phyloP scores from a whole-genome alignment of 2,113 vertebrate genomes.

The Coptodon bakossiorum region DNA sequence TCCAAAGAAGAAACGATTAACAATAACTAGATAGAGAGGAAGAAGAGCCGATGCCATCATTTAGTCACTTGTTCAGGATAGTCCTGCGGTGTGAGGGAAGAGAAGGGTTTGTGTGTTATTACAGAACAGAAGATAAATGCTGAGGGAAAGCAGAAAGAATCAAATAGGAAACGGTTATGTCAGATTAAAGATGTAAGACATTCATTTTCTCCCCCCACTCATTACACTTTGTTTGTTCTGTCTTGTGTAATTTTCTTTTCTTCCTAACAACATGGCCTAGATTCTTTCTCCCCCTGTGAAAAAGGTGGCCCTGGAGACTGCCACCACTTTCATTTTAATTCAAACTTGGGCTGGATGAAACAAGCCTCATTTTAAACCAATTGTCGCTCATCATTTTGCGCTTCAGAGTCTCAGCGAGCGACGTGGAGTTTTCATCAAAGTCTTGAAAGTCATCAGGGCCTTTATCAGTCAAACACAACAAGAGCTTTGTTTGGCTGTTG shows the following conservation, averaged over 20 bases:
- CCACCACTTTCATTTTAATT: background rate
- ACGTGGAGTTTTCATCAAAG: background rate
- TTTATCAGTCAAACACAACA: background rate
- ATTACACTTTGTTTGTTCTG: background rate
- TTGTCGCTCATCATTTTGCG: background rate
- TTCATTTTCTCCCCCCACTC: background rate
- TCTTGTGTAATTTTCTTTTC: background rate
- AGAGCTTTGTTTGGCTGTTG: conserved; percentile 19
- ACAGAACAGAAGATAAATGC: background rate
- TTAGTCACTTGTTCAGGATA: conserved; percentile 4
- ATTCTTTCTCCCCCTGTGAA: background rate
- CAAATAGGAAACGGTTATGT: background rate
- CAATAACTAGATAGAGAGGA: background rate
- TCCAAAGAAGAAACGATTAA: background rate
- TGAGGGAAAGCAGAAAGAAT: background rate
- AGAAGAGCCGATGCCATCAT: background rate
- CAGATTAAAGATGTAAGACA: background rate
- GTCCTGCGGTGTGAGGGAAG: background rate
- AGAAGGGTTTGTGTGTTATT: background rate
- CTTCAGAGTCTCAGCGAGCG: background rate
- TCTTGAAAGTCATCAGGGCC: background rate
- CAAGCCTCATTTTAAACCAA: background rate
- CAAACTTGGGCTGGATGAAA: background rate
- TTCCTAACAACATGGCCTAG: background rate
- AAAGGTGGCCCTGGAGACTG: background rate